phyloP scores from a whole-genome alignment of 2,797 vertebrate species.

The Bradypodion pumilum region DNA sequence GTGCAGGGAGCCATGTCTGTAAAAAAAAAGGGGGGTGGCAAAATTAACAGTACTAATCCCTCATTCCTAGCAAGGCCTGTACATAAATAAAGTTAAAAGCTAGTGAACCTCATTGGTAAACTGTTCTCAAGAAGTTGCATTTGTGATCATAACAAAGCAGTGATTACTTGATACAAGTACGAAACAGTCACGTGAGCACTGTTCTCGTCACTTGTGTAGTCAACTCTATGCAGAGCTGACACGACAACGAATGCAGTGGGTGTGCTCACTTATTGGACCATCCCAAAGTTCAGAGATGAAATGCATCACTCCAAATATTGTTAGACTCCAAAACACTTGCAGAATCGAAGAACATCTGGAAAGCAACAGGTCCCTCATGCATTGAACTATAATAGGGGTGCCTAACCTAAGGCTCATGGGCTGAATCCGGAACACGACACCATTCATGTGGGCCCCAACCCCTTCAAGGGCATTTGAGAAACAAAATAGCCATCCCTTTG shows the following conservation, averaged over 20 bases:
- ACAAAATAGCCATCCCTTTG: too few species aligned
- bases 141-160: neutral
- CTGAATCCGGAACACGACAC: too few species aligned
- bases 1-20: neutral
- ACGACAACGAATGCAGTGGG: neutral
- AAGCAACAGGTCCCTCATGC: too few species aligned
- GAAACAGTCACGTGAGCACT: neutral
- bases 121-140: neutral
- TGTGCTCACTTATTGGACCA: neutral
- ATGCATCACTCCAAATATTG: neutral
- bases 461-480: too few species aligned
- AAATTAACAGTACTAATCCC: neutral
- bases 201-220: neutral
- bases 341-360: too few species aligned
- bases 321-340: neutral
- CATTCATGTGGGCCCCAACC: too few species aligned
- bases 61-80: neutral
- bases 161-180: neutral
- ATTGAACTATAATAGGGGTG: too few species aligned
- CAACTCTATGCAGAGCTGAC: neutral
- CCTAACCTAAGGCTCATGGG: too few species aligned
- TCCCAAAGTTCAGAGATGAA: neutral
- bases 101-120: neutral
- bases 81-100: neutral
- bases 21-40: neutral